Evolutionary conservation across 2,888 invertebrate genomes (phyloP), one percentile per base, ranked within the genome.

Genomic region (Microctonus aethiopoides): DNA sequence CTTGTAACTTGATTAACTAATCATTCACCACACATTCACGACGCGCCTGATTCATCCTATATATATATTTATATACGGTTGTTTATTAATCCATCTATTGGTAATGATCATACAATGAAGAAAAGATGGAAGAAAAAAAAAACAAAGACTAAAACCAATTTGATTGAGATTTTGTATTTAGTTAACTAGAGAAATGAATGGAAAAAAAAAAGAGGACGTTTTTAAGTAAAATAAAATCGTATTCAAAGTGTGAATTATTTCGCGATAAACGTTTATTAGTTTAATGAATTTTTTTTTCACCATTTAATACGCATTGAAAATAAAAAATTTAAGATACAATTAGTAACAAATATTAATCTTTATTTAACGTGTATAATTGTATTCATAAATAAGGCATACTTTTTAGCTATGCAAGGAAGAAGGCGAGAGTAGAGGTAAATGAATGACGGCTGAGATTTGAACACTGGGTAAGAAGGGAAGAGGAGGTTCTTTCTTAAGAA

Each of bases 121-220:
- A 78, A 81, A 80, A 79, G 80, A 81, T 83, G 78, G 79, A 83
- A 82, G 83, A 83, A 80, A 78, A 80, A 80, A 83, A 81, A 84
- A 86, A 82, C 81, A 84, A 85, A 84, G 83, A 84, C 82, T 84
- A 84, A 85, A 82, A 29, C 29, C 7, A 29, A 29, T 86, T 85
- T 80, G 84, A 84, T 86, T 86, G 84, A 86, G 85, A 86, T 85
- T 85, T 86, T 85, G 83, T 86, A 85, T 85, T 86, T 86, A 85
- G 85, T 86, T n/a, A n/a, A n/a, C n/a, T n/a, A n/a, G n/a, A n/a
- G n/a, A n/a, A n/a, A n/a, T n/a, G n/a, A n/a, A n/a, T n/a, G n/a
- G n/a, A n/a, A n/a, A 84, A 81, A 83, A 26, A 56, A 26, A 22
- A 22, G 7, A n/a, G 3, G 2, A 1, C 13, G 29, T 83, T 84